Base-by-base conservation (phyloP, 2,113 vertebrate species). In the Potamarius usumacintae region DNA sequence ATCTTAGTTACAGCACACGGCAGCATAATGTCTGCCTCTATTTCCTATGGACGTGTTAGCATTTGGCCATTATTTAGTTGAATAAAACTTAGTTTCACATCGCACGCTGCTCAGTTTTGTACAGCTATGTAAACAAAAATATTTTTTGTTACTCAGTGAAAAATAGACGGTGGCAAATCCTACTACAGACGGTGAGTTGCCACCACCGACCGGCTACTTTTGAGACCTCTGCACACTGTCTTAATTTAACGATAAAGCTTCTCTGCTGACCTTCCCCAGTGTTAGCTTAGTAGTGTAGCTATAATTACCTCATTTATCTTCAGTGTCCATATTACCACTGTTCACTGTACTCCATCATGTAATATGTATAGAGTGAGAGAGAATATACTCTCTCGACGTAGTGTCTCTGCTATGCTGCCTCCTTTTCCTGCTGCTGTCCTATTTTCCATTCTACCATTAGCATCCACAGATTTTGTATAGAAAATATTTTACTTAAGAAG, bases 261-360 rank as follows among this genome's bases (percentile, higher is more conserved):
- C 18, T 81, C 27, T 42, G 22, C 57, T 82, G 79, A 82, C 79
- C 79, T 82, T 62, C 57, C 57, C 57, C 1, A 60, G 30, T 42
- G 30, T 25, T 82, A 58, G 57, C 34, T 14, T 82, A 82, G 79
- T 62, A 82, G 79, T 82, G 30, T 62, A 82, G 20, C 57, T 82
- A 82, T 82, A 82, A 82, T 82, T 82, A 82, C 79, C 79, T 82
- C 57, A 82, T 82, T 82, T 62, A 82, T 82, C 79, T 82, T 62
- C 57, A 82, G 20, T 14, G 79, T 82, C 18, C 34, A 82, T 82
- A 82, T 62, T 52, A 25, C 79, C 79, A 25, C 30, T 82, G 57
- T 20, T 82, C 79, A 17, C 5, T 14, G 57, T 25, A 14, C 18
- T 82, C 57, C 30, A 48, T 82, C 79, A 60, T 82, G 48, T 25